Evolutionary conservation across 1,140 invertebrate species (phyloP).

Genomic region (Drosophila rhopaloa): DNA sequence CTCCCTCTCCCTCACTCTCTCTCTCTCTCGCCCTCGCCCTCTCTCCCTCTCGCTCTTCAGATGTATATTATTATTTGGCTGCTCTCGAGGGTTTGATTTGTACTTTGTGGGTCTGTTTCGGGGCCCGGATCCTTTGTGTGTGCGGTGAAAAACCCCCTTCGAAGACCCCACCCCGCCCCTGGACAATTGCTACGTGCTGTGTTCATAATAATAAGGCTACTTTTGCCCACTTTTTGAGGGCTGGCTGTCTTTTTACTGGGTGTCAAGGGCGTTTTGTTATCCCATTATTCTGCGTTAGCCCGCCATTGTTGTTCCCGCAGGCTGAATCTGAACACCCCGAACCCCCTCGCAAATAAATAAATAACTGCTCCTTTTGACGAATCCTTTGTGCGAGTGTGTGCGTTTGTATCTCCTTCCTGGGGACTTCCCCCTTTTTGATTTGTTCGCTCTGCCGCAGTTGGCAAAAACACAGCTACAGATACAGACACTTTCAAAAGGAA

Average conservation of each 20-base stretch:
- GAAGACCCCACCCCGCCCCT: neutral
- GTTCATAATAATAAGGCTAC: slow-evolving; percentile 83
- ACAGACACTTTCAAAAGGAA: slow-evolving; percentile 5
- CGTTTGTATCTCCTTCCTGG: slow-evolving; percentile 25
- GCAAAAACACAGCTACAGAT: slow-evolving; percentile 45
- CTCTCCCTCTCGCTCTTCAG: slow-evolving; percentile 21
- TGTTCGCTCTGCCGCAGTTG: slow-evolving; percentile 68
- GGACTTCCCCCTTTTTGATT: slow-evolving; percentile 72
- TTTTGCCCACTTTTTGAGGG: slow-evolving; percentile 65
- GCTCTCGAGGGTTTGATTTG: slow-evolving; percentile 81
- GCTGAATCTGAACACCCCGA: neutral
- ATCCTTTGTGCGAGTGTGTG: slow-evolving; percentile 40
- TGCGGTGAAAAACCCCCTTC: slow-evolving; percentile 10
- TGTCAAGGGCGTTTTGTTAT: slow-evolving; percentile 85
- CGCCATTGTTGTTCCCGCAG: slow-evolving; percentile 66
- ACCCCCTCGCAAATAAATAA: slow-evolving; percentile 75
- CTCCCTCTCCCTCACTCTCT: slow-evolving; percentile 22
- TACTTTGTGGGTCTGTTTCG: slow-evolving; percentile 63
- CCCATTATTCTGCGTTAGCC: slow-evolving; percentile 83
- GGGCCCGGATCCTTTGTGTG: slow-evolving; percentile 53
- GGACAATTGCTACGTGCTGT: slow-evolving; percentile 73
- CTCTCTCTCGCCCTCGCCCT: slow-evolving; percentile 15
- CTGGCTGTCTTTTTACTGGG: slow-evolving; percentile 83
- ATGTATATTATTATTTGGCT: slow-evolving; percentile 68
- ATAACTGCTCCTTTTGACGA: slow-evolving; percentile 84